These are phyloP conservation scores for Belgica antarctica DNA, from an alignment of 2,888 invertebrate genomes.

Conservation along the genomic window DNA sequence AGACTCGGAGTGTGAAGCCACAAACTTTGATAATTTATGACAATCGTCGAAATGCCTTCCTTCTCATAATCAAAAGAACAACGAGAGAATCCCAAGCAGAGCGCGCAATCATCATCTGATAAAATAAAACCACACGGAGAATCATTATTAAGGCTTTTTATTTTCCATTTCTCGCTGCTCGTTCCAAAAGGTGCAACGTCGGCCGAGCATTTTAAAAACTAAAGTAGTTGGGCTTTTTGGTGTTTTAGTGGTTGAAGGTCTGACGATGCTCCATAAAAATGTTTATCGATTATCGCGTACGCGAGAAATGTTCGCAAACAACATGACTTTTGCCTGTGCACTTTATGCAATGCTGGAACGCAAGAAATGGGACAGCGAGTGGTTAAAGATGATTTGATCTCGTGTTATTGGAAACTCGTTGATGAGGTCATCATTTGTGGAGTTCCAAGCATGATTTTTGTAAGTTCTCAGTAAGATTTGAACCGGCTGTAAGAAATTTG, in stretches of 20 bases:
- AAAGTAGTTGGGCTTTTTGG: slow-evolving; percentile 28
- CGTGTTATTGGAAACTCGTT: too few relatives aligned
- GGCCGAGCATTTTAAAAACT: slow-evolving; percentile 20
- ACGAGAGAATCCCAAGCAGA: neutral
- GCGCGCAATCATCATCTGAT: slow-evolving; percentile 31
- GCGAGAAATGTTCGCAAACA: neutral
- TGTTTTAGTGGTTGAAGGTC: slow-evolving; percentile 5
- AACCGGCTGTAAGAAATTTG: too few relatives aligned
- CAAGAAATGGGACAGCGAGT: neutral
- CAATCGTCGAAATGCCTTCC: slow-evolving; percentile 11
- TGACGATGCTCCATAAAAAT: slow-evolving; percentile 18
- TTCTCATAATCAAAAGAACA: neutral
- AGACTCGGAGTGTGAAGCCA: neutral
- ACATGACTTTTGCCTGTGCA: neutral
- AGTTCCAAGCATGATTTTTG: too few relatives aligned
- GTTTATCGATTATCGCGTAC: slow-evolving; percentile 18
- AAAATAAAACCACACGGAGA: slow-evolving; percentile 18
- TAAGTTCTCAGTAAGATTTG: too few relatives aligned
- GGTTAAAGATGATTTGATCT: neutral
- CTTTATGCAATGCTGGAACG: neutral
- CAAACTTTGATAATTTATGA: slow-evolving; percentile 30
- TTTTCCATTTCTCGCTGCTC: neutral
- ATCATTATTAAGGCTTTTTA: slow-evolving; percentile 23
- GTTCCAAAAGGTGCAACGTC: neutral
- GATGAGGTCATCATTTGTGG: too few relatives aligned